Conservation (phyloP, 2,888 invertebrate genomes). For the Fragum whitleyi region DNA sequence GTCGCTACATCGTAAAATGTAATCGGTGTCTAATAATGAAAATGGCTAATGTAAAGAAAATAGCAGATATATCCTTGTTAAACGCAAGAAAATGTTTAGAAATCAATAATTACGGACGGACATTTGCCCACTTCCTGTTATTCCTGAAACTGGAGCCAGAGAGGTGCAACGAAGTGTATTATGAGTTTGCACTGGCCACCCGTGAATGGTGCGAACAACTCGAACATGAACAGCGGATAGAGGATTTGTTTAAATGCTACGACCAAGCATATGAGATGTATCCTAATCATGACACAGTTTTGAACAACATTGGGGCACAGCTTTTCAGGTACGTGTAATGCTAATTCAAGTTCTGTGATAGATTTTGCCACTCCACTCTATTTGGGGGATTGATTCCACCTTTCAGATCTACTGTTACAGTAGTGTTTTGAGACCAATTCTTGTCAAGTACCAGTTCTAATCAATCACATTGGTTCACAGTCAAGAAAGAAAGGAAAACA, state of each 20-base stretch:
- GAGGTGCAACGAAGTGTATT: conserved; percentile 60
- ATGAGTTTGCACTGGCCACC: conserved; percentile 73
- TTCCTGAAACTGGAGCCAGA: conserved; percentile 74
- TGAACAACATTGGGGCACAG: conserved; percentile 87
- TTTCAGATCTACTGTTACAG: too few relatives aligned
- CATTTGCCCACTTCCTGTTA: conserved; percentile 78
- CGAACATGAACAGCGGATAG: conserved; percentile 64
- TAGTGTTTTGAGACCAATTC: too few relatives aligned
- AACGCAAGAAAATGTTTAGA: conserved; percentile 69
- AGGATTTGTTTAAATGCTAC: conserved; percentile 78
- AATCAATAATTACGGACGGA: conserved; percentile 72
- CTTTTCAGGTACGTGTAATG: conserved; percentile 86
- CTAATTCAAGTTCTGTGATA: too few relatives aligned
- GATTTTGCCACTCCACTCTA: too few relatives aligned
- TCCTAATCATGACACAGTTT: conserved; percentile 86
- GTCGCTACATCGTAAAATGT: not conserved
- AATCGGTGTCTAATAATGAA: too few relatives aligned
- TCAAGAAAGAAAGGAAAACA: too few relatives aligned
- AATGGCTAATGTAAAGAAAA: conserved; percentile 39
- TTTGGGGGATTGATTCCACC: too few relatives aligned
- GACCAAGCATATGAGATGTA: conserved; percentile 85
- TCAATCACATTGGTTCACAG: too few relatives aligned
- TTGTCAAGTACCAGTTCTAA: too few relatives aligned
- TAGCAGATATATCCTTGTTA: conserved; percentile 64
- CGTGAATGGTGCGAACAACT: conserved; percentile 77